These are phyloP conservation scores for Melanchra persicariae DNA, from an alignment of 2,888 invertebrate species.

Conservation along the genomic window DNA sequence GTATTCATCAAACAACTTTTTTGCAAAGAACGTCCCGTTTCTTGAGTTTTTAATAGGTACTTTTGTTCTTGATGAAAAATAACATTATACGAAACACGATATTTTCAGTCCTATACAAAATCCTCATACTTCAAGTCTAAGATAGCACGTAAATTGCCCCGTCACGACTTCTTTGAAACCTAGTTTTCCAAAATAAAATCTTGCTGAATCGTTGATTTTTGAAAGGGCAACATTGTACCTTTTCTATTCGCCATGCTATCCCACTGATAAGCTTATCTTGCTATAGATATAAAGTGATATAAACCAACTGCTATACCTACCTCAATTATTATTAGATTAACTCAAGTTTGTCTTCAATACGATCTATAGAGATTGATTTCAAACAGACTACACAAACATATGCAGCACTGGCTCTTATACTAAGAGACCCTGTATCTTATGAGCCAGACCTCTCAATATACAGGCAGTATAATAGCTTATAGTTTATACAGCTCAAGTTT, in stretches of 20 bases:
- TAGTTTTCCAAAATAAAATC: neutral
- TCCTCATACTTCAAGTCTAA: too few species aligned
- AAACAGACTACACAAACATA: too few species aligned
- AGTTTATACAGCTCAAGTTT: neutral
- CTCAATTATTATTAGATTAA: neutral
- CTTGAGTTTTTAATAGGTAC: too few species aligned
- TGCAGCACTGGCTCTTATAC: too few species aligned
- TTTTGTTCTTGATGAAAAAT: too few species aligned
- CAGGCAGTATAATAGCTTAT: neutral
- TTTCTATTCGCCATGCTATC: too few species aligned
- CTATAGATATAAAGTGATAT: neutral
- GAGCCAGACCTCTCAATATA: too few species aligned
- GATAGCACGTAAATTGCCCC: too few species aligned
- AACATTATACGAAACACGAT: neutral
- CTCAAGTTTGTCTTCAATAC: neutral
- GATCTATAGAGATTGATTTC: neutral
- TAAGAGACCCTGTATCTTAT: too few species aligned
- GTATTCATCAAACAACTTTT: neutral
- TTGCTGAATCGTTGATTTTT: neutral
- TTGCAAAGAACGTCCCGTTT: too few species aligned
- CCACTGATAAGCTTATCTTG: neutral
- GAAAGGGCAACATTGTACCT: neutral
- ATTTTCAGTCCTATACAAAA: neutral
- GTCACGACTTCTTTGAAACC: neutral
- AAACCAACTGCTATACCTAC: neutral